Evolutionary conservation across 2,888 invertebrate species (phyloP).

Genomic region (Schizotus pectinicornis): DNA sequence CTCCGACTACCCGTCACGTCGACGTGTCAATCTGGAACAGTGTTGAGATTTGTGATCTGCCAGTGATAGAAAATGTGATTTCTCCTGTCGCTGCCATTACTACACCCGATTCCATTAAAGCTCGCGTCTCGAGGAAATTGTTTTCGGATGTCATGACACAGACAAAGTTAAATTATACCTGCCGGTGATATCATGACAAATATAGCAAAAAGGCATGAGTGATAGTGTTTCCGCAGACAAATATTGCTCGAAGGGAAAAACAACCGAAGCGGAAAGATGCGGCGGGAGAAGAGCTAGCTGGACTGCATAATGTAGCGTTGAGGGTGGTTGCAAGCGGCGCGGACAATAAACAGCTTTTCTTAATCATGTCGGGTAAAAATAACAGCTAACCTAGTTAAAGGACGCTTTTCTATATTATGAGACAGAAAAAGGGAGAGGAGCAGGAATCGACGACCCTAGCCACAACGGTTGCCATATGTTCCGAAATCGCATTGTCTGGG

Average conservation of each 20-base stretch:
- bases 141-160: slow-evolving; percentile 38
- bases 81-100: slow-evolving; percentile 31
- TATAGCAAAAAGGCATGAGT: slow-evolving; percentile 29
- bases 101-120: slow-evolving; percentile 35
- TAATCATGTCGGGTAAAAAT: no score
- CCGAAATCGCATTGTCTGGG: no score
- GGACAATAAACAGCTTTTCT: no score
- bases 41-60: slow-evolving; percentile 32
- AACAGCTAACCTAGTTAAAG: no score
- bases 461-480: no score
- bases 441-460: no score
- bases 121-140: slow-evolving; percentile 35
- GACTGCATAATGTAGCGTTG: no score
- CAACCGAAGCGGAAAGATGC: background rate
- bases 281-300: background rate
- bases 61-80: slow-evolving; percentile 36
- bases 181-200: slow-evolving; percentile 37
- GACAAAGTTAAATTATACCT: slow-evolving; percentile 38
- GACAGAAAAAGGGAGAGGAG: no score
- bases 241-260: background rate
- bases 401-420: no score
- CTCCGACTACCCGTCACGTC: background rate
- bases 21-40: slow-evolving; percentile 34
- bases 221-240: slow-evolving; percentile 19
- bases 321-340: no score